phyloP scores from a whole-genome alignment of 2,113 vertebrate genomes.

The Podarcis muralis region DNA sequence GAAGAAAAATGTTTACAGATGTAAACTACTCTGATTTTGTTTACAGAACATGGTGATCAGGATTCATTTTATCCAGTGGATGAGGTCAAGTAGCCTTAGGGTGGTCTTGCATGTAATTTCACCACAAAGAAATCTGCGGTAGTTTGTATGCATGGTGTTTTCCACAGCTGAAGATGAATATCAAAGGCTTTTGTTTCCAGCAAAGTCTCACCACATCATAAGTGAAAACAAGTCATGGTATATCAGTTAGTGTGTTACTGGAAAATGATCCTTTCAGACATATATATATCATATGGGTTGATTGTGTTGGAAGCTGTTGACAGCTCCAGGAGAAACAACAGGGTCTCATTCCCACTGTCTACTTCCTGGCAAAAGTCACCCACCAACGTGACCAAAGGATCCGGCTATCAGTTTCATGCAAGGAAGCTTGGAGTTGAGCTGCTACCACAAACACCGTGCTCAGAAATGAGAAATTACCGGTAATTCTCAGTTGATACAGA shows the following conservation, averaged over 20 bases:
- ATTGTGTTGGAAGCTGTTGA: too few relatives aligned
- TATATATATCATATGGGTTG: background rate
- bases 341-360: too few relatives aligned
- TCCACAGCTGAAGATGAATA: background rate
- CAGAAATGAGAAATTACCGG: too few relatives aligned
- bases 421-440: too few relatives aligned
- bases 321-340: too few relatives aligned
- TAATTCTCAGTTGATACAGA: too few relatives aligned
- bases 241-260: background rate
- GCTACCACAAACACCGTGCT: too few relatives aligned
- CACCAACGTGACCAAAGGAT: too few relatives aligned
- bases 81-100: background rate
- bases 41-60: background rate
- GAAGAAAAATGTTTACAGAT: background rate
- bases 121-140: background rate
- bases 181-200: background rate
- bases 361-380: too few relatives aligned
- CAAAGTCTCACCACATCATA: background rate
- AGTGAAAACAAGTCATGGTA: background rate
- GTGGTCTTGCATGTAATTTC: background rate
- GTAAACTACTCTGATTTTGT: background rate
- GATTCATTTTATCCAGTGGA: background rate
- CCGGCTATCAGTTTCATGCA: too few relatives aligned
- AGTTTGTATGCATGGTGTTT: background rate
- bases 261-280: background rate